A percentile compares a stretch with the other conserved stretches of the same genome.
Conservation (phyloP, 2,113 vertebrate species). For the Megaptera novaeangliae region DNA sequence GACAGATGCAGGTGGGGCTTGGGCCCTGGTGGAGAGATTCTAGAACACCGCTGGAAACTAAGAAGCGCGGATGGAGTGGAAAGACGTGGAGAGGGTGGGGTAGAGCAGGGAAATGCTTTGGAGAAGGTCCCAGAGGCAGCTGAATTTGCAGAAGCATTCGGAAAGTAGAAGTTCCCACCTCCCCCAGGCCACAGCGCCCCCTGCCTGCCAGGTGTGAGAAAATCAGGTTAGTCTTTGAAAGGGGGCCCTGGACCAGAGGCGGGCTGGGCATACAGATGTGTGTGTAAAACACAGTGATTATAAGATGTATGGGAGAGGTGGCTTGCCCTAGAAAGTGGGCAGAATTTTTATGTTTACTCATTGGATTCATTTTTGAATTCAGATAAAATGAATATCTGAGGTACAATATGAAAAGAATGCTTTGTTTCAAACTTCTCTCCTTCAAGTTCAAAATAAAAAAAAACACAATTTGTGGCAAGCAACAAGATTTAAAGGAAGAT, state of each 20-base stretch:
- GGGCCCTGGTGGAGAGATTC: not conserved
- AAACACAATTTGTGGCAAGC: not conserved
- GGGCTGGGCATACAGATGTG: not conserved
- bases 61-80: not conserved
- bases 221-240: not conserved
- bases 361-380: not conserved
- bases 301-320: not conserved
- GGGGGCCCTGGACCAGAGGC: not conserved
- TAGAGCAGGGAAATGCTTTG: not conserved
- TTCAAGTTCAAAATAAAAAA: not conserved
- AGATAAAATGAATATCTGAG: not conserved
- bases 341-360: not conserved
- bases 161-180: not conserved
- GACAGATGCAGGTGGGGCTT: not conserved
- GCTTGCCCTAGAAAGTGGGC: not conserved
- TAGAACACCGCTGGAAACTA: not conserved
- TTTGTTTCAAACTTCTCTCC: not conserved
- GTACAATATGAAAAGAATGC: not conserved
- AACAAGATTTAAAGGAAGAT: not conserved
- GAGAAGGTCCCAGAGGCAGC: not conserved
- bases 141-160: not conserved
- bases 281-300: not conserved
- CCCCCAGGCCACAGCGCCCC: rapidly evolving
- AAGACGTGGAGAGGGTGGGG: not conserved
- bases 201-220: not conserved